phyloP scores from a whole-genome alignment of 2,113 vertebrate species.

The Xenopus borealis region DNA sequence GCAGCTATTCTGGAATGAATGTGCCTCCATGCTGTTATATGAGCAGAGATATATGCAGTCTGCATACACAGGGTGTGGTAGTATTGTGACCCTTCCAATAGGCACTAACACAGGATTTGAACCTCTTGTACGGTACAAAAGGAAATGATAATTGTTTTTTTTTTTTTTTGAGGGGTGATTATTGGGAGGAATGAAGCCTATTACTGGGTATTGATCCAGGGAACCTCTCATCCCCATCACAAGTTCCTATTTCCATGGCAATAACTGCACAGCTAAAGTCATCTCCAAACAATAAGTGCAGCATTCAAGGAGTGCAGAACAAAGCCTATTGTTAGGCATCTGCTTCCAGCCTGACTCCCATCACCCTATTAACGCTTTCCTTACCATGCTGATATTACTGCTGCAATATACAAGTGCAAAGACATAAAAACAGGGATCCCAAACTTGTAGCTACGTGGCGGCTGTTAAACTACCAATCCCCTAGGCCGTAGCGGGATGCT shows the following conservation, averaged over 20 bases:
- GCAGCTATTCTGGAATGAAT: conserved; percentile 12
- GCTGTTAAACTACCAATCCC: too few relatives aligned
- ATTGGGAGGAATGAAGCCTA: not conserved
- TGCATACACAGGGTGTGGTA: conserved; percentile 21
- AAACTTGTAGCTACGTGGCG: too few relatives aligned
- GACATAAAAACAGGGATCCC: too few relatives aligned
- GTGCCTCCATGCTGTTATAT: not conserved
- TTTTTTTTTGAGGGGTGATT: too few relatives aligned
- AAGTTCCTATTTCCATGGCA: not conserved
- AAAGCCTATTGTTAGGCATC: not conserved
- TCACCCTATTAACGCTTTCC: not conserved
- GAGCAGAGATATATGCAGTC: not conserved
- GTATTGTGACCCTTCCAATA: not conserved
- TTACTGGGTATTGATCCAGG: not conserved
- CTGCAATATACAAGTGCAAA: not conserved
- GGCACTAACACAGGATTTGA: not conserved
- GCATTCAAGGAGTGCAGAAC: not conserved
- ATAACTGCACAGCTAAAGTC: not conserved
- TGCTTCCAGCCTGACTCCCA: not conserved
- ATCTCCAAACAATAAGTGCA: too few relatives aligned
- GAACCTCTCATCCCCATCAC: not conserved
- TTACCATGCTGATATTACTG: not conserved
- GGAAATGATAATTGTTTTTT: not conserved
- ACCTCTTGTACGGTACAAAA: not conserved
- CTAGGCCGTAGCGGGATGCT: too few relatives aligned